Evolutionary conservation across 2,113 vertebrate species (phyloP), one percentile per base, ranked within the genome.

Genomic region (Tricholaema leucomelas): DNA sequence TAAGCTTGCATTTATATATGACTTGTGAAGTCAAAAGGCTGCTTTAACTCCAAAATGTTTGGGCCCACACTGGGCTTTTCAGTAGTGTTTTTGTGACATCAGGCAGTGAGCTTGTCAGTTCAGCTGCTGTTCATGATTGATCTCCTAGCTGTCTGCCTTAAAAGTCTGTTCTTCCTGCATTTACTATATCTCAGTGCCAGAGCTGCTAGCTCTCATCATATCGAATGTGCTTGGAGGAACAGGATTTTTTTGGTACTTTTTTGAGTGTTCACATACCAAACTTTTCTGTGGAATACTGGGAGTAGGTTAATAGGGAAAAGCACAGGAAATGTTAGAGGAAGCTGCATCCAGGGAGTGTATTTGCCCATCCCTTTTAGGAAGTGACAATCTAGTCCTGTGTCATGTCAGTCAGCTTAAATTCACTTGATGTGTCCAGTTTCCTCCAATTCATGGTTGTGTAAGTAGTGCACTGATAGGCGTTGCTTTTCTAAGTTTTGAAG

Each of bases 301-400:
- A 95, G 90, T 61, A 79, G 81, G 91, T 95, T 91, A 93, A 95
- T 90, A 87, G 94, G 82, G 86, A 92, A 88, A 79, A 56, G 65
- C 75, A 85, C 91, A 95, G 97, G 97, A 98, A 97, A 94, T 94
- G 63, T 96, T 81, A 94, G 83, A 94, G 94, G 96, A 97, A 96
- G 96, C 95, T 97, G 94, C 84, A 96, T 97, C 97, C 95, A 95
- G 96, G 97, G 96, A 97, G 96, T 96, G 96, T 91, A 35, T 95
- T 87, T 88, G 94, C 82, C 93, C 92, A 95, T 95, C 91, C 87
- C 78, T 95, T 91, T 96, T 94, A 97, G 97, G 97, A 98, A 97
- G 93, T 95, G 90, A 95, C 97, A 96, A 72, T 97, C 94, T 97
- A 71, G 86, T 85, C 90, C 91, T 86, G 91, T 97, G 95, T 96